These are phyloP conservation scores for Coendou prehensilis DNA, from an alignment of 2,797 vertebrate genomes.

Conservation along the genomic window DNA sequence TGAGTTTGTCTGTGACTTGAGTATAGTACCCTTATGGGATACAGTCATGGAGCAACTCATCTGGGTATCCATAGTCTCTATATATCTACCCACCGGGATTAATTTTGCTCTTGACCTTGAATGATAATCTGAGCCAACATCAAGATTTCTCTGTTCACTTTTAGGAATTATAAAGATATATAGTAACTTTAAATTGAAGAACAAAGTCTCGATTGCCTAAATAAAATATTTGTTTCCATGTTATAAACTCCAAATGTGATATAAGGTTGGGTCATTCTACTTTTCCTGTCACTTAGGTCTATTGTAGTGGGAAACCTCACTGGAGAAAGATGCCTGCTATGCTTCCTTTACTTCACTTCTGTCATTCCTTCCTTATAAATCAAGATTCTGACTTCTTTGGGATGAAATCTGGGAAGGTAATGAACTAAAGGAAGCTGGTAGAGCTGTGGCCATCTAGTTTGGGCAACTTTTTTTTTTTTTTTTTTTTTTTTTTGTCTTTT, in stretches of 20 bases:
- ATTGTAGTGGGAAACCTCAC: not conserved
- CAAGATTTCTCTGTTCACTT: conserved; percentile 10
- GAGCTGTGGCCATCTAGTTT: not conserved
- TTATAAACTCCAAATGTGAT: not conserved
- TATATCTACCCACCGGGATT: not conserved
- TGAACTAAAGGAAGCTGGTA: not conserved
- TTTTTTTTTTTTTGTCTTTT: not conserved
- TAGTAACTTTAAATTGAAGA: not conserved
- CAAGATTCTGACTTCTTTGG: not conserved
- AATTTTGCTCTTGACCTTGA: not conserved
- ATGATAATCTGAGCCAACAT: not conserved
- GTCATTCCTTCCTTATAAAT: not conserved
- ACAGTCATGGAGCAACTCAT: not conserved
- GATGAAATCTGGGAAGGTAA: not conserved
- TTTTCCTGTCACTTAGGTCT: not conserved
- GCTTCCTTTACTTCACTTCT: not conserved
- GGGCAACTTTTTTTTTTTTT: not conserved
- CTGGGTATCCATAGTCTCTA: not conserved
- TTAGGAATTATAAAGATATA: not conserved
- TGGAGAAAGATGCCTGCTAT: not conserved
- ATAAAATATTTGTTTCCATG: not conserved
- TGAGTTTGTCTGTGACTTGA: not conserved
- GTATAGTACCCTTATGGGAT: not conserved
- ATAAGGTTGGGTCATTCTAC: not conserved
- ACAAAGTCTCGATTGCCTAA: not conserved